Conservation (phyloP, 1,140 invertebrate genomes). For the Teleogryllus occipitalis region DNA sequence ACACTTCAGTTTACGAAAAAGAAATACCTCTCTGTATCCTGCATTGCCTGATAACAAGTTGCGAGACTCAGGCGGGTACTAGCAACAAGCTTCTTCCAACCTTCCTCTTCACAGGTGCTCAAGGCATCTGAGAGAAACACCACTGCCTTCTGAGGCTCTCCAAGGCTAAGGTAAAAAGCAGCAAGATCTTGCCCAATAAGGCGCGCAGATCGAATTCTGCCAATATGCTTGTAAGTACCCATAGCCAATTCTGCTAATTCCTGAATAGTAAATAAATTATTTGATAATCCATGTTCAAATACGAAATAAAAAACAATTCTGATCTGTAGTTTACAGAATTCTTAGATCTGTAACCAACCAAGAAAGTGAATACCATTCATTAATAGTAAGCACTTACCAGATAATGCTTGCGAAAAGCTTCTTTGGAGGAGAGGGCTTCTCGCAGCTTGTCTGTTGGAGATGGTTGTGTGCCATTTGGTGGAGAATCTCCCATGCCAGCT, state of each 20-base stretch:
- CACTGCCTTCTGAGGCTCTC: slow-evolving; percentile 79
- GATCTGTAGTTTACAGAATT: not conserved
- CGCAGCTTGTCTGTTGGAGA: slow-evolving; percentile 78
- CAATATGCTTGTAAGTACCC: slow-evolving; percentile 87
- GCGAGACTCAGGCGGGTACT: slow-evolving; percentile 77
- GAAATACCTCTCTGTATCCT: slow-evolving; percentile 49
- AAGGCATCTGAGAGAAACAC: slow-evolving; percentile 80
- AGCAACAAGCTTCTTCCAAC: slow-evolving; percentile 72
- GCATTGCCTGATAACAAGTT: slow-evolving; percentile 70
- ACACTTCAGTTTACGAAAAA: not conserved
- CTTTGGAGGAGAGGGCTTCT: slow-evolving; percentile 82
- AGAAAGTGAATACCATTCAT: not conserved
- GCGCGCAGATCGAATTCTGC: slow-evolving; percentile 72
- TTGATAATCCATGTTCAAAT: too few relatives aligned
- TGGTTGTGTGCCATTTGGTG: slow-evolving; percentile 39
- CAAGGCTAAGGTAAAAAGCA: slow-evolving; percentile 77
- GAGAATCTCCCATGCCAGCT: slow-evolving; percentile 74
- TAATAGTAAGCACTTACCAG: slow-evolving; percentile 44
- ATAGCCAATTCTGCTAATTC: slow-evolving; percentile 22
- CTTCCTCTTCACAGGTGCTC: slow-evolving; percentile 76
- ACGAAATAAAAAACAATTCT: not conserved
- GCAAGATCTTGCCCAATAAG: slow-evolving; percentile 83
- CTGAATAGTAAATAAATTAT: not conserved
- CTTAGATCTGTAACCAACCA: not conserved
- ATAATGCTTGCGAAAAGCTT: slow-evolving; percentile 83